Evolutionary conservation across 2,888 invertebrate species (phyloP).

Genomic region (Hirtodrosophila alboralis): DNA sequence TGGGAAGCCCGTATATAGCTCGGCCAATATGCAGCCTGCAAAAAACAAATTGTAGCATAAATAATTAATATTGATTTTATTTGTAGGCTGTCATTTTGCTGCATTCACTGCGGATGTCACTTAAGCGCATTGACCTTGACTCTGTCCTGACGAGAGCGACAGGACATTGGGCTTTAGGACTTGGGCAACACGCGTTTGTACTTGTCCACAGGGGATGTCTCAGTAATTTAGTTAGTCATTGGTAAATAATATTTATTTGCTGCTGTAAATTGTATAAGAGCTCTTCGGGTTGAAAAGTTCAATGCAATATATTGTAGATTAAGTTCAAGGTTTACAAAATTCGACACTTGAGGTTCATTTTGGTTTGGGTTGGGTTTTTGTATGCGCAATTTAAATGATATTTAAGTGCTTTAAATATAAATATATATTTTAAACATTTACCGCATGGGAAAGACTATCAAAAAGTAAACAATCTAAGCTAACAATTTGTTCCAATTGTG

Average conservation of each 20-base stretch:
- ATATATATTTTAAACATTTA: no score
- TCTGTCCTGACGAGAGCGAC: constrained; percentile 8
- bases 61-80: constrained; percentile 56
- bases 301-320: constrained; percentile 29
- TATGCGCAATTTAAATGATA: no score
- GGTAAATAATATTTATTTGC: constrained; percentile 28
- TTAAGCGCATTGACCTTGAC: constrained; percentile 69
- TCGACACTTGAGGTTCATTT: not conserved
- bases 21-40: constrained; percentile 96
- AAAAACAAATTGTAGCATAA: constrained; percentile 24
- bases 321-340: not conserved
- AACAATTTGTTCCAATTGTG: no score
- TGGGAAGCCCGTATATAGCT: constrained; percentile 97
- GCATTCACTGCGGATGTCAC: constrained; percentile 47
- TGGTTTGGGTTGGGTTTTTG: not conserved
- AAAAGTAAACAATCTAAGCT: no score
- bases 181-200: constrained; percentile 18
- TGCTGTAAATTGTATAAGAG: constrained; percentile 21
- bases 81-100: constrained; percentile 22
- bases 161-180: not conserved
- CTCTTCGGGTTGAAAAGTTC: constrained; percentile 8
- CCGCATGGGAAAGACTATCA: no score
- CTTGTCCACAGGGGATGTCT: constrained; percentile 34
- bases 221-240: constrained; percentile 4
- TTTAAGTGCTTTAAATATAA: no score